A percentile compares a stretch with the other conserved stretches of the same genome.
phyloP scores from a whole-genome alignment of 2,888 invertebrate species.

The Pomacea canaliculata region DNA sequence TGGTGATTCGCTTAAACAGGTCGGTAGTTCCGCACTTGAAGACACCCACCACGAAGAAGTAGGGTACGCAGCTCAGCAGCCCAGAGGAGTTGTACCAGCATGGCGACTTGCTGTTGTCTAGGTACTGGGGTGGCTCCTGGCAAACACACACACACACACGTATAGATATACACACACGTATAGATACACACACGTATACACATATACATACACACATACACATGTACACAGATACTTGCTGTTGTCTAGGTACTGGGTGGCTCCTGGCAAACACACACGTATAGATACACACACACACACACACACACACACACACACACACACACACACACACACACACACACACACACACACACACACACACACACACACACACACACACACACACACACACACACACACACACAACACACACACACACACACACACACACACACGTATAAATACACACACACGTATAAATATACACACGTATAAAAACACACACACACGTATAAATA shows the following conservation, averaged over 20 bases:
- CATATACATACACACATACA: neutral
- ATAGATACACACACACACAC: no score
- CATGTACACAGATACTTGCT: conserved; percentile 2
- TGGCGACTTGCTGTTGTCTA: conserved; percentile 12
- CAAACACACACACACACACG: neutral
- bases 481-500: neutral
- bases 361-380: neutral
- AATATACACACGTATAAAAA: neutral
- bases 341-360: no score
- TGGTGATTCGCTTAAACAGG: conserved; percentile 19
- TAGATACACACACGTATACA: neutral
- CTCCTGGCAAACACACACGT: neutral
- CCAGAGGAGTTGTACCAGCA: conserved; percentile 16
- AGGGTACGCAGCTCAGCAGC: conserved; percentile 14
- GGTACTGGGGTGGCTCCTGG: conserved; percentile 3
- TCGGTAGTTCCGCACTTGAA: conserved; percentile 19
- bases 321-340: neutral
- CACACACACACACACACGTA: no score
- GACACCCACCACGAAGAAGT: conserved; percentile 23
- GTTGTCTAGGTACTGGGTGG: conserved; percentile 1
- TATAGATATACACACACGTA: neutral
- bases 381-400: no score
- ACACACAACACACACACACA: neutral
- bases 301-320: no score
- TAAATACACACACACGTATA: neutral